Base-by-base conservation (phyloP, 2,113 vertebrate species). In the Tachysurus fulvidraco region DNA sequence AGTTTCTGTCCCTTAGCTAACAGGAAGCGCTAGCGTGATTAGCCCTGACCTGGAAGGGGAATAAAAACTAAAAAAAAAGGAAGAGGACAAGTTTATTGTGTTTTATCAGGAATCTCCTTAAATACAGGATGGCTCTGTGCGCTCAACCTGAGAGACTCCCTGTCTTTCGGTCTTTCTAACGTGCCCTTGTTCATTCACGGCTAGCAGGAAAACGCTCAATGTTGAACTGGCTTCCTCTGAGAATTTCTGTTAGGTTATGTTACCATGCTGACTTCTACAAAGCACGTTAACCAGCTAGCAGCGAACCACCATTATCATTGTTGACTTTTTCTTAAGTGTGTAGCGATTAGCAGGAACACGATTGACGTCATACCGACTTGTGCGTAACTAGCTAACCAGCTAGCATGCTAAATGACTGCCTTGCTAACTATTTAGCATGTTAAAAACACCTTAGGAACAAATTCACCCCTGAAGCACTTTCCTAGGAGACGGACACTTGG, bases 21-120 rank as follows among this genome's bases (percentile, higher is more conserved):
- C 78, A 84, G 82, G 57, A 79, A 83, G 85, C 52, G 62, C 84
- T 87, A 85, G 54, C 77, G 44, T 60, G 52, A 14, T 79, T 13
- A 60, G n/a, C 57, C 55, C 30, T 44, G 30, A 54, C 23, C n/a
- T 78, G 14, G 21, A 74, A 81, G 30, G 41, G 46, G 6, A 10
- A 10, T 2, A 21, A 5, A 19, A 5, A 36, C 2, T 36, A 36
- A 11, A 30, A 16, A 16, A 14, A 5, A 64, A n/a, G 50, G 11
- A 11, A 4, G 1, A 46, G 1, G 25, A 71, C 50, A 46, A 14
- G 25, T 57, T 55, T 19, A 36, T 59, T 57, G 36, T 50, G 54
- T 81, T 65, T 46, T 50, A 84, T 36, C 65, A 67, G 81, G 59
- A 52, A 14, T 25, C 52, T 77, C 55, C 80, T 54, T 10, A 79